These are phyloP conservation scores for Nomada ruficornis DNA, from an alignment of 2,888 invertebrate genomes.

Conservation along the genomic window DNA sequence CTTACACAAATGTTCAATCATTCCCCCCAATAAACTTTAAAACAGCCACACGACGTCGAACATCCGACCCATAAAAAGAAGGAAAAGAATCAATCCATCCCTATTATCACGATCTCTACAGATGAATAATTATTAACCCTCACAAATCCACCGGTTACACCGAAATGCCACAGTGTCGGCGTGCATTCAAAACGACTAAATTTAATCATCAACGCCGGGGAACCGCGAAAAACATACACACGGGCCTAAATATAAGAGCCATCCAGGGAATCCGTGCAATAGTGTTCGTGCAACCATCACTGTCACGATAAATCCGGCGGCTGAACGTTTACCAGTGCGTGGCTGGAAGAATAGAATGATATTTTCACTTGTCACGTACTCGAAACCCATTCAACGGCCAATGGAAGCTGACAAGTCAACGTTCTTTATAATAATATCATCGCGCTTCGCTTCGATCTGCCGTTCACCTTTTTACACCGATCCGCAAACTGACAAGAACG, in stretches of 20 bases:
- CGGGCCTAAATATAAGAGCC: too few species aligned
- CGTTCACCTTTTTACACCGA: constrained; percentile 16
- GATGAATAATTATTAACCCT: constrained; percentile 1
- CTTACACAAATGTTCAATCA: neutral
- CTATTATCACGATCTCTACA: neutral
- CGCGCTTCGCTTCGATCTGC: constrained; percentile 4
- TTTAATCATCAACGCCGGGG: neutral
- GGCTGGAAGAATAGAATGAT: constrained; percentile 13
- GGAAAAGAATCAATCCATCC: neutral
- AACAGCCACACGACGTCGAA: neutral
- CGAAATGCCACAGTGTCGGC: neutral
- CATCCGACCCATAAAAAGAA: neutral
- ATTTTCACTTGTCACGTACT: constrained; percentile 7
- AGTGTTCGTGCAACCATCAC: neutral
- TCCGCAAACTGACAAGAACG: constrained; percentile 48
- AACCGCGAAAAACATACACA: too few species aligned
- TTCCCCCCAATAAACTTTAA: neutral
- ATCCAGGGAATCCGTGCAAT: too few species aligned
- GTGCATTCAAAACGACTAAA: too few species aligned
- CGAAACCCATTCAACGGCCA: neutral
- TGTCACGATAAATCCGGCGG: constrained; percentile 2
- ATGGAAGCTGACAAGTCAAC: neutral
- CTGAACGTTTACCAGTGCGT: constrained; percentile 7
- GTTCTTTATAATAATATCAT: constrained; percentile 44
- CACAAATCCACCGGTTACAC: neutral